Conservation (phyloP, 2,113 vertebrate species). For the Sebastes schlegelii region DNA sequence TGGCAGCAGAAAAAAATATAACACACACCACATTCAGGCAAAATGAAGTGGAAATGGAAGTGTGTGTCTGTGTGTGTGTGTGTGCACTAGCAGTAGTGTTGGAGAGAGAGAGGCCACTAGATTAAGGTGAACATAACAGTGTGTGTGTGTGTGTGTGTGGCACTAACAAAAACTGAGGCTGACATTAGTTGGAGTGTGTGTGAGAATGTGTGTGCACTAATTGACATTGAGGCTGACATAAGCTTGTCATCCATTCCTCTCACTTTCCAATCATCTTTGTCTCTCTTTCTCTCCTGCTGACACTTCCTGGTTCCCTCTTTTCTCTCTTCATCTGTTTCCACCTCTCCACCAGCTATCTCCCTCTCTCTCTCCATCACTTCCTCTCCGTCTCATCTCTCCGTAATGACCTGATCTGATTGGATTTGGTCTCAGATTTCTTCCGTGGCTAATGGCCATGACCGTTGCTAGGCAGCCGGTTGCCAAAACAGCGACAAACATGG, state of each 20-base stretch:
- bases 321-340: neutral
- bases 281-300: neutral
- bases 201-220: slow-evolving; percentile 39
- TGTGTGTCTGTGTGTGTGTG: neutral
- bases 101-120: neutral
- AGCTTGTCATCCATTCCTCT: slow-evolving; percentile 49
- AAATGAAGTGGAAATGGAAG: neutral
- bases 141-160: slow-evolving; percentile 7
- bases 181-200: neutral
- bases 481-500: slow-evolving; percentile 71
- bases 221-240: slow-evolving; percentile 66
- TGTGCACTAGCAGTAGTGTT: neutral
- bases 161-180: slow-evolving; percentile 12
- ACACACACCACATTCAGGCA: neutral
- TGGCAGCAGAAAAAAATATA: slow-evolving; percentile 16
- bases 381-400: slow-evolving; percentile 56
- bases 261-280: slow-evolving; percentile 27
- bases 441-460: slow-evolving; percentile 68
- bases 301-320: slow-evolving; percentile 8
- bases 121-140: neutral
- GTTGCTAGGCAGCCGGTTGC: slow-evolving; percentile 71
- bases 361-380: slow-evolving; percentile 51
- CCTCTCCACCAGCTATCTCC: neutral
- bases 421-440: slow-evolving; percentile 76
- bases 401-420: slow-evolving; percentile 80